Base-by-base conservation (phyloP, 2,888 invertebrate genomes). In the Stegophylla sp. region DNA sequence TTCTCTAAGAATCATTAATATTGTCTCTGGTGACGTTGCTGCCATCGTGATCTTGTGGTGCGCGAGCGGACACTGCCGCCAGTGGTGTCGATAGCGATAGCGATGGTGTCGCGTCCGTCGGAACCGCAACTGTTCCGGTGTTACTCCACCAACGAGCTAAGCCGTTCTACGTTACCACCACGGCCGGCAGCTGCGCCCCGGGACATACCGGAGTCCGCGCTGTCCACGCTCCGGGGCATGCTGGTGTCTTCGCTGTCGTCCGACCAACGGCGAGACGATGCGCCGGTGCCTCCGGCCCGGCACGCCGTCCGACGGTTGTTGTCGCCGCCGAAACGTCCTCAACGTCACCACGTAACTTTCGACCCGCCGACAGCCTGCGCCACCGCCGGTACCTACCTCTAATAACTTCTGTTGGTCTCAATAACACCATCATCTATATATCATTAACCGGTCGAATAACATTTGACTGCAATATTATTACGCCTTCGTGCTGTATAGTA, bases 191-290 rank as follows among this genome's bases (percentile, higher is more conserved):
- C 51, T 59, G 59, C 28, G 28, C 67, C 66, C 20, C 45, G n/a
- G 0, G 13, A 66, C 59, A 72, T 72, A 56, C 56, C 71, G 17
- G 67, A 77, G 41, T 53, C 69, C n/a, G 69, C 77, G 48, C 28
- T 77, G 48, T 69, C 59, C 17, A 69, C 53, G 9, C 77, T 77
- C 48, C 43, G 69, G 5, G 77, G 67, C 59, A 69, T 69, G 23
- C 20, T 77, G 67, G 59, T 45, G 77, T 69, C 77, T n/a, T 69
- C 77, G 59, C 66, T 76, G 15, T 48, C 20, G 26, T 17, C 34
- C 9, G 26, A 17, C 26, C 26, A n/a, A 10, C 9, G n/a, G 15
- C 53, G 23, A 7, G 7, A 26, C 45, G 48, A 28, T 15, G 45
- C 45, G 20, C 73, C 73, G 4, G 73, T 48, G 20, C 51, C 74